Conservation (phyloP, 2,888 invertebrate species). For the Halictus quadricinctus region DNA sequence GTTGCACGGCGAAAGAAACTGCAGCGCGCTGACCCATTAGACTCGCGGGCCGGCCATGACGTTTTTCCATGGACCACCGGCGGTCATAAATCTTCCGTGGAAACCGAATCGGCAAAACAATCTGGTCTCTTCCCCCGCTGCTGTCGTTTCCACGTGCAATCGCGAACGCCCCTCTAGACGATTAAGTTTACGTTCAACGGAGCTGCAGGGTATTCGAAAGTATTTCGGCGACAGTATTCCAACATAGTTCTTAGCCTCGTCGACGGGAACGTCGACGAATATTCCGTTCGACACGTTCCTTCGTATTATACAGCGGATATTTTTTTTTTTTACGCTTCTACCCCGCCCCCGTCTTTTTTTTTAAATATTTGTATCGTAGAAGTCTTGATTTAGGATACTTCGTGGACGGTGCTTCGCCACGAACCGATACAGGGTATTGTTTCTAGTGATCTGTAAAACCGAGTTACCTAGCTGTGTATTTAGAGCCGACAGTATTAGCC, state of each 20-base stretch:
- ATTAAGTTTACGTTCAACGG: constrained; percentile 36
- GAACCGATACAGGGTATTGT: constrained; percentile 61
- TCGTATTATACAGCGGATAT: not conserved
- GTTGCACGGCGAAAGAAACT: constrained; percentile 18
- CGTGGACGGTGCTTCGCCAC: not conserved
- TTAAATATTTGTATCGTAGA: not conserved
- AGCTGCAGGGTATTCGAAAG: constrained; percentile 48
- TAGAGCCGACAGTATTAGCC: constrained; percentile 25
- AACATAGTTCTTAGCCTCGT: not conserved
- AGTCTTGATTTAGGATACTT: not conserved
- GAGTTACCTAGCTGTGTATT: constrained; percentile 51
- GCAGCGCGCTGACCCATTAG: not conserved
- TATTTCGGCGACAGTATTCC: constrained; percentile 33
- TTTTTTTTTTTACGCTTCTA: not conserved
- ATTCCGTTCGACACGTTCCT: constrained; percentile 23
- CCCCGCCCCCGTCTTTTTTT: not conserved
- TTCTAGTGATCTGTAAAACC: constrained; percentile 59
- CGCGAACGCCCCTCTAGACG: constrained; percentile 22
- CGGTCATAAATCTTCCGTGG: not conserved
- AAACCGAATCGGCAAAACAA: not conserved
- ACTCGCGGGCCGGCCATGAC: not conserved
- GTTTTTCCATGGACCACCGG: not conserved
- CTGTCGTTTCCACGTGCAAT: constrained; percentile 9
- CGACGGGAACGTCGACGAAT: constrained; percentile 14
- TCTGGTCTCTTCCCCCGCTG: not conserved